These are phyloP conservation scores for Leiothrix lutea DNA, from an alignment of 2,113 vertebrate species.

Conservation along the genomic window DNA sequence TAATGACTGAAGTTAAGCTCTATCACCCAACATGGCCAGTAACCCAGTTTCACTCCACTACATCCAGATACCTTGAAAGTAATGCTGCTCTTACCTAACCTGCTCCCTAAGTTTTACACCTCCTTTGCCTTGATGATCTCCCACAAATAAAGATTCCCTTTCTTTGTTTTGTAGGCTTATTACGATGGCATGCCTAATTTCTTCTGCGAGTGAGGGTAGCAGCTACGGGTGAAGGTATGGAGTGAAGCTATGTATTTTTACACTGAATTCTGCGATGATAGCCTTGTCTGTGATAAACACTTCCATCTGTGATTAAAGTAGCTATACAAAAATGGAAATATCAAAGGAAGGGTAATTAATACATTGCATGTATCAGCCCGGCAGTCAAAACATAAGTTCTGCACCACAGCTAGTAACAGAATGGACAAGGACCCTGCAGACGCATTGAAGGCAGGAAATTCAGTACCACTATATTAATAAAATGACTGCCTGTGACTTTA, in stretches of 20 bases:
- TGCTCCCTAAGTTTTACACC: conserved; percentile 54
- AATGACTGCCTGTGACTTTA: conserved; percentile 61
- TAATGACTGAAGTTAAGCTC: conserved; percentile 6
- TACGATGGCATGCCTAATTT: not conserved
- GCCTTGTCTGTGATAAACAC: not conserved
- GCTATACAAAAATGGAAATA: not conserved
- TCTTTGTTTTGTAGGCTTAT: conserved; percentile 47
- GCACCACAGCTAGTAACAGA: conserved; percentile 50
- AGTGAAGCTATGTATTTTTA: conserved; percentile 25
- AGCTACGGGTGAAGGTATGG: not conserved
- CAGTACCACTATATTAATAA: conserved; percentile 40
- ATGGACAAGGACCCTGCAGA: conserved; percentile 57
- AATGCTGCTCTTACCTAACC: not conserved
- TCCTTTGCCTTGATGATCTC: not conserved
- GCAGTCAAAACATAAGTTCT: conserved; percentile 60
- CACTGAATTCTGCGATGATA: not conserved
- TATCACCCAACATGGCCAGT: not conserved
- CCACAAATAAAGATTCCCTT: not conserved
- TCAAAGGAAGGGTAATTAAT: not conserved
- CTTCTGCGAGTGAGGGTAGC: conserved; percentile 35
- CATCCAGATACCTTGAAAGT: conserved; percentile 24
- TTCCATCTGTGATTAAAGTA: not conserved
- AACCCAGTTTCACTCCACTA: conserved; percentile 43
- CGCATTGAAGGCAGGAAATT: conserved; percentile 63
- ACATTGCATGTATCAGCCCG: not conserved